Evolutionary conservation across 2,797 vertebrate species (phyloP).

Genomic region (Micropoecilia bifurca): DNA sequence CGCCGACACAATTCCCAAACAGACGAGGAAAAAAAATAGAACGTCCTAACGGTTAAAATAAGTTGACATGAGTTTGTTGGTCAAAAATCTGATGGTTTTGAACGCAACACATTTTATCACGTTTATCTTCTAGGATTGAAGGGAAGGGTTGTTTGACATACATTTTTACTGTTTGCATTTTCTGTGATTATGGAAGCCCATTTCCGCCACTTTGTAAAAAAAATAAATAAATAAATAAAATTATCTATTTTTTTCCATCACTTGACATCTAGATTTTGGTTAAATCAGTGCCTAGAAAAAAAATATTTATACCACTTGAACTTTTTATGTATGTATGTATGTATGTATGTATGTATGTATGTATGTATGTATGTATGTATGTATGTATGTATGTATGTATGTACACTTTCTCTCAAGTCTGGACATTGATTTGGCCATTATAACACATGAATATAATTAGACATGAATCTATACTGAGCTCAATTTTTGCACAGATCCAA

Average conservation of each 20-base stretch:
- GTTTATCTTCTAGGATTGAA: neutral
- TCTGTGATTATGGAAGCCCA: no score
- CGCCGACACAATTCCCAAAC: no score
- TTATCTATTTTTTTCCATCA: neutral
- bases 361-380: neutral
- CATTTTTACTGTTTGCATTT: neutral
- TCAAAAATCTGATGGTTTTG: constrained; percentile 10
- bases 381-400: neutral
- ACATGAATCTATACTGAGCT: neutral
- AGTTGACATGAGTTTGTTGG: neutral
- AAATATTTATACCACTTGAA: neutral
- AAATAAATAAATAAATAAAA: no score
- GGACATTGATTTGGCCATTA: neutral
- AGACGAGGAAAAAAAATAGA: neutral
- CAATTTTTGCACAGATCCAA: neutral
- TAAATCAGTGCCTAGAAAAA: neutral
- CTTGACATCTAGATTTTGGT: neutral
- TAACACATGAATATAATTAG: neutral
- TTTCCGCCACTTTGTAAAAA: no score
- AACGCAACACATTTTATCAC: constrained; percentile 43
- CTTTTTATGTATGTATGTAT: neutral
- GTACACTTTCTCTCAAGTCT: neutral
- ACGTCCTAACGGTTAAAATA: neutral
- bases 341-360: neutral
- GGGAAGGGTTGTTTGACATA: neutral